Percentiles rank a stretch among this genome's conserved stretches.
Evolutionary conservation across 2,797 vertebrate genomes (phyloP).

Genomic region (Phataginus tricuspis): DNA sequence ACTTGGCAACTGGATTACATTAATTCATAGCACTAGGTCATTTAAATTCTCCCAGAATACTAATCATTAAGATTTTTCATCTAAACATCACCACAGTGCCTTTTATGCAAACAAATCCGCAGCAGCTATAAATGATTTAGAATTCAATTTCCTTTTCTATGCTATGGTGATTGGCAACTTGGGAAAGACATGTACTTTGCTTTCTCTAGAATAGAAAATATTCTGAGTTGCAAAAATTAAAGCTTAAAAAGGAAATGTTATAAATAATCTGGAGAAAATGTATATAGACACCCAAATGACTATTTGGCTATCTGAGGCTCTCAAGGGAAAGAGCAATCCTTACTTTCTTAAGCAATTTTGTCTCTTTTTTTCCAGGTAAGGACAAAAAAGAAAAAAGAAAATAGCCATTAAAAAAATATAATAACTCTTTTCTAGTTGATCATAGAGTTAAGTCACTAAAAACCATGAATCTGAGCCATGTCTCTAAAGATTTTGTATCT

Average conservation of each 20-base stretch:
- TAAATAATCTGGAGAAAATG: not conserved
- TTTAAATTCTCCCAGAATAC: constrained; percentile 12
- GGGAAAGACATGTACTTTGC: not conserved
- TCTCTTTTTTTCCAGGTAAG: not conserved
- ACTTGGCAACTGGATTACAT: not conserved
- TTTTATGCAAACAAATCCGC: constrained; percentile 56
- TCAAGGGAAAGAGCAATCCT: not conserved
- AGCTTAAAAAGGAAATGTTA: not conserved
- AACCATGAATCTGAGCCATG: not conserved
- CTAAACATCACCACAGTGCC: not conserved
- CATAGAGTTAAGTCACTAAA: not conserved
- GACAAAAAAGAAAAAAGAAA: not conserved
- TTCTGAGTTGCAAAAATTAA: not conserved
- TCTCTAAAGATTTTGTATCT: not conserved
- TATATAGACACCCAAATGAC: not conserved
- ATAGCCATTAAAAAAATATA: not conserved
- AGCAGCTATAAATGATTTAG: constrained; percentile 3
- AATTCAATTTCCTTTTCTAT: constrained; percentile 15
- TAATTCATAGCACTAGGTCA: constrained; percentile 14
- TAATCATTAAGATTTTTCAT: constrained; percentile 44
- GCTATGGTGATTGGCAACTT: not conserved
- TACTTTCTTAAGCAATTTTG: not conserved
- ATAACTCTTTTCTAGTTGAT: not conserved
- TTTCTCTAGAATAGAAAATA: constrained; percentile 19
- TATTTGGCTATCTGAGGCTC: not conserved